phyloP scores from a whole-genome alignment of 2,797 vertebrate genomes.

The Peromyscus nudipes region DNA sequence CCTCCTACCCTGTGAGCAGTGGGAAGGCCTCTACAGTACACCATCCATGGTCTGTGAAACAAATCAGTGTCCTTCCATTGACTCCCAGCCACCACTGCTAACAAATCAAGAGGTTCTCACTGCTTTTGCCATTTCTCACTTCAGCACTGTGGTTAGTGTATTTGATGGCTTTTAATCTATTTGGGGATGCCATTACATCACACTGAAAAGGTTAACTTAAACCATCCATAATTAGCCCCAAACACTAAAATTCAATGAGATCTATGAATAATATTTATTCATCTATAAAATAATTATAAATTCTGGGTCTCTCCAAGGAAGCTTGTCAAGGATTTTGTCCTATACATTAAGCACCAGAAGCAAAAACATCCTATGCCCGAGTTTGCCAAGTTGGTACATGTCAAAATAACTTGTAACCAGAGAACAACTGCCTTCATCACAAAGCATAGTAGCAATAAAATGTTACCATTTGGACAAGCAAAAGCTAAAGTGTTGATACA shows the following conservation, averaged over 20 bases:
- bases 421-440: neutral
- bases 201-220: constrained; percentile 29
- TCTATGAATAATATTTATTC: neutral
- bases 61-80: neutral
- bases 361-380: neutral
- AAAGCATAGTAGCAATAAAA: neutral
- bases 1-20: neutral
- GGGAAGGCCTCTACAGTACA: neutral
- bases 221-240: neutral
- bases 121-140: neutral
- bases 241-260: neutral
- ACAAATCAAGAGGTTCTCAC: neutral
- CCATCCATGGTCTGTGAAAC: neutral
- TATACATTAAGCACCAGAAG: neutral
- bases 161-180: neutral
- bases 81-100: neutral
- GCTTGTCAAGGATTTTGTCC: neutral
- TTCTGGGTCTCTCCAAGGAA: neutral
- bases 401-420: constrained; percentile 27
- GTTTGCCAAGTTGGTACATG: neutral
- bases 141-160: neutral
- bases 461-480: neutral
- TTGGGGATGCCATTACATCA: neutral
- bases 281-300: neutral
- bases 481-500: constrained; percentile 10